Evolutionary conservation across 2,888 invertebrate genomes (phyloP).

Genomic region (Oxycera nigricornis): DNA sequence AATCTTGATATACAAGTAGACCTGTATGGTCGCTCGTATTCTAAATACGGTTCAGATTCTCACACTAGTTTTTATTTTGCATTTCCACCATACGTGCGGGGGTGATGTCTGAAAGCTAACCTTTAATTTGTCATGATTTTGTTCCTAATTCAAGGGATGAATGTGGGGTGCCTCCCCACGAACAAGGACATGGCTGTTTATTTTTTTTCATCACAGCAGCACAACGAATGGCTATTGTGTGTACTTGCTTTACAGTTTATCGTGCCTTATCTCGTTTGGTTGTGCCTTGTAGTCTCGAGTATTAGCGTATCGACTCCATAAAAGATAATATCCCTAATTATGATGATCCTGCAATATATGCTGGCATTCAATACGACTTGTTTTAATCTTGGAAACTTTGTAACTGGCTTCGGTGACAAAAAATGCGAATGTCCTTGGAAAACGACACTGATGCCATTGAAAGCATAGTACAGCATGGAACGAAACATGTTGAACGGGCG

Average conservation of each 20-base stretch:
- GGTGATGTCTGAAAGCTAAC: constrained; percentile 14
- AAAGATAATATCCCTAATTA: background rate
- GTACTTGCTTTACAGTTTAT: constrained; percentile 23
- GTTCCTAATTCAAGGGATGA: constrained; percentile 1
- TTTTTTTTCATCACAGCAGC: background rate
- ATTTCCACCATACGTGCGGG: background rate
- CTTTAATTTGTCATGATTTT: constrained; percentile 36
- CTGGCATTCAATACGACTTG: background rate
- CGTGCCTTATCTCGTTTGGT: constrained; percentile 27
- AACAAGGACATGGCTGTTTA: background rate
- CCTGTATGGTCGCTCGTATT: background rate
- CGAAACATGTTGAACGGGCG: too few species aligned
- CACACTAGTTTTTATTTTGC: background rate
- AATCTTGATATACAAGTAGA: background rate
- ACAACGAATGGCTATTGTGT: background rate
- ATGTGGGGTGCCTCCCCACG: background rate
- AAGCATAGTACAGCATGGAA: too few species aligned
- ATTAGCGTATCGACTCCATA: background rate
- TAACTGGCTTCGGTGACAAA: background rate
- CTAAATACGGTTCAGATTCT: constrained; percentile 16
- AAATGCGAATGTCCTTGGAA: background rate
- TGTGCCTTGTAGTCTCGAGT: constrained; percentile 1
- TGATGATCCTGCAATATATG: constrained; percentile 6
- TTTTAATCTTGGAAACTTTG: background rate
- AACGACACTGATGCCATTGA: constrained; percentile 1